Percentiles rank a stretch among this genome's conserved stretches.
These are phyloP conservation scores for Eueides isabella DNA, from an alignment of 1,140 invertebrate genomes.

Conservation along the genomic window DNA sequence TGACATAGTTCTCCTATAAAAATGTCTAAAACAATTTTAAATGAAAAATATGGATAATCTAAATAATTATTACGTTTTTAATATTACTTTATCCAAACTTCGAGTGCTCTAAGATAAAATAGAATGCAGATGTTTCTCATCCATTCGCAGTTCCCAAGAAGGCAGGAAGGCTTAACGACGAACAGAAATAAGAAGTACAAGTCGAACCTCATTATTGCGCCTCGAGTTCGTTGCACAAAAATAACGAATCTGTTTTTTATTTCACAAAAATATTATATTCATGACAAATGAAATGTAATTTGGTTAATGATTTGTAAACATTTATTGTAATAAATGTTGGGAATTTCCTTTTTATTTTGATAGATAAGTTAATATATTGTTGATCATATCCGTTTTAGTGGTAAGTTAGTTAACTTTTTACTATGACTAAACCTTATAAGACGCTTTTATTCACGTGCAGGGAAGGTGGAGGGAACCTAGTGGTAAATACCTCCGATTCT, in stretches of 20 bases:
- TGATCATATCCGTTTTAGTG: too few relatives aligned
- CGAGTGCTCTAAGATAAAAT: conserved; percentile 6
- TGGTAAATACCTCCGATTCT: too few relatives aligned
- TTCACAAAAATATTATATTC: conserved; percentile 15
- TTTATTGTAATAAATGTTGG: background rate
- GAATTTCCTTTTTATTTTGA: background rate
- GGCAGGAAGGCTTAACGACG: conserved; percentile 16
- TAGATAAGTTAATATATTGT: too few relatives aligned
- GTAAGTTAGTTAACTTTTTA: too few relatives aligned
- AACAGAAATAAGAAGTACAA: conserved; percentile 29
- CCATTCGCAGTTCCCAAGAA: conserved; percentile 3
- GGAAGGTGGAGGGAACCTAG: too few relatives aligned
- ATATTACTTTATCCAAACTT: background rate
- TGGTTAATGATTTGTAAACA: background rate
- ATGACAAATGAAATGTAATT: conserved; percentile 4
- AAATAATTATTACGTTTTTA: background rate
- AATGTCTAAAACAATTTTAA: background rate
- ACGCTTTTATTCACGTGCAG: too few relatives aligned
- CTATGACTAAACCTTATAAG: too few relatives aligned
- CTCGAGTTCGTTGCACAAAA: conserved; percentile 27
- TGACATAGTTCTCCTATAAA: too few relatives aligned
- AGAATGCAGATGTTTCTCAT: conserved; percentile 12
- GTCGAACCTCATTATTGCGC: conserved; percentile 31
- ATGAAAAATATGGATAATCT: background rate
- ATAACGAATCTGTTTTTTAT: conserved; percentile 28